Conservation (phyloP, 2,797 vertebrate genomes). For the Muscicapa striata region DNA sequence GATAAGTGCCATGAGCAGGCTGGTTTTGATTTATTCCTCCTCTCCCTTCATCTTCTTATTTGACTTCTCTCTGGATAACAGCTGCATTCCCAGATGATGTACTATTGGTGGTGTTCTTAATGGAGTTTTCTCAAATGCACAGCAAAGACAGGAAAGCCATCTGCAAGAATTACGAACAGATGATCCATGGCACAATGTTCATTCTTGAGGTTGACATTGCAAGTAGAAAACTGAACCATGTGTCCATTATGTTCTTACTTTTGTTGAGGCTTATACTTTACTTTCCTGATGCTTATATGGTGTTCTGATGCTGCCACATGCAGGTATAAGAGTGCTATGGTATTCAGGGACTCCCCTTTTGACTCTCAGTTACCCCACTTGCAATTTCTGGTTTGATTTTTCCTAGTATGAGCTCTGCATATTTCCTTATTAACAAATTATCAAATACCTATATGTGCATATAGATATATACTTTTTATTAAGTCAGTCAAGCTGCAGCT, state of each 20-base stretch:
- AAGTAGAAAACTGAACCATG: slow-evolving; percentile 34
- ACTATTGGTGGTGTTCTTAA: background rate
- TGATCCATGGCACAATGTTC: slow-evolving; percentile 27
- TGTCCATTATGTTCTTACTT: background rate
- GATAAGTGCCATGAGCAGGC: background rate
- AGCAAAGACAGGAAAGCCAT: rapidly evolving
- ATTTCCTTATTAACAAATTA: background rate
- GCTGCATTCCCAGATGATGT: slow-evolving; percentile 40
- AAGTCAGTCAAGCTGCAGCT: background rate
- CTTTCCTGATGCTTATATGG: background rate
- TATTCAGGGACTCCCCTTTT: background rate
- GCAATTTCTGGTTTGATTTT: background rate
- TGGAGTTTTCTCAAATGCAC: background rate
- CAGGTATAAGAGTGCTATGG: background rate
- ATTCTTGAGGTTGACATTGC: background rate
- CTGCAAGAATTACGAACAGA: slow-evolving; percentile 19
- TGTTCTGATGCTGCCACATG: slow-evolving; percentile 15
- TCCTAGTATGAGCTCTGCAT: background rate
- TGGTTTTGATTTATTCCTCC: slow-evolving; percentile 44
- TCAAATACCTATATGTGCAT: background rate
- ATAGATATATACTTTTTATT: background rate
- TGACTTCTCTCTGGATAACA: slow-evolving; percentile 27
- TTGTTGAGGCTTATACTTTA: background rate
- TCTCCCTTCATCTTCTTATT: slow-evolving; percentile 7
- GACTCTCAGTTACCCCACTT: background rate